Base-by-base conservation (phyloP, 2,113 vertebrate species). In the Phaethon lepturus region DNA sequence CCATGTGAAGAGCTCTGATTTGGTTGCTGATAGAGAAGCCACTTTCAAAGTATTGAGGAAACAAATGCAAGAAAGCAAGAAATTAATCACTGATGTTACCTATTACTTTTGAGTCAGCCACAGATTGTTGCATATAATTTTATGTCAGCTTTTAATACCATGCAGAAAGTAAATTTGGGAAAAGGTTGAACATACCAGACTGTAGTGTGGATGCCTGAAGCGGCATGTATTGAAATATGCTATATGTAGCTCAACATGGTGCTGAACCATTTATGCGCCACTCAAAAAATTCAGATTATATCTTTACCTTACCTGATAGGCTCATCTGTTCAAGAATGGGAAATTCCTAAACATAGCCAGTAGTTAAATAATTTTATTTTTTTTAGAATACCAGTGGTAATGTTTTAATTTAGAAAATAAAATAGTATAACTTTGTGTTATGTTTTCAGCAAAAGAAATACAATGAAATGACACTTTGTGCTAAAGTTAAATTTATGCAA, bases 171-270 rank as follows among this genome's bases (percentile, higher is more conserved):
- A 86, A 75, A 56, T 75, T 31, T 63, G 31, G 15, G 33, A 49
- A 86, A 87, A 75, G 5, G 7, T 8, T 79, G 26, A 58, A 49
- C 49, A 4, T 58, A 66, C 25, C 33, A 75, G 17, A 11, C 23
- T 42, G 9, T 13, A 49, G 17, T 19, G 19, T 28, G 24, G 59
- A 25, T 64, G 3, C 6, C 44, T 58, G 20, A 68, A 81, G 38
- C 40, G 4, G 1, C 0, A 0, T 8, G 1, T 59, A 29, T 74
- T 81, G 13, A 53, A 49, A 73, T 18, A 62, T 11, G 6, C 7
- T 74, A 26, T 11, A 10, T 20, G 23, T 19, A 85, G 31, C 6
- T 67, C 26, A 35, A 12, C 33, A 42, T 2, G 3, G 7, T 26
- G 3, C 3, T 83, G 40, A 77, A 38, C 5, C 5, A 67, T 42